Base-by-base conservation (phyloP, 2,888 invertebrate species). In the Orthosia incerta region DNA sequence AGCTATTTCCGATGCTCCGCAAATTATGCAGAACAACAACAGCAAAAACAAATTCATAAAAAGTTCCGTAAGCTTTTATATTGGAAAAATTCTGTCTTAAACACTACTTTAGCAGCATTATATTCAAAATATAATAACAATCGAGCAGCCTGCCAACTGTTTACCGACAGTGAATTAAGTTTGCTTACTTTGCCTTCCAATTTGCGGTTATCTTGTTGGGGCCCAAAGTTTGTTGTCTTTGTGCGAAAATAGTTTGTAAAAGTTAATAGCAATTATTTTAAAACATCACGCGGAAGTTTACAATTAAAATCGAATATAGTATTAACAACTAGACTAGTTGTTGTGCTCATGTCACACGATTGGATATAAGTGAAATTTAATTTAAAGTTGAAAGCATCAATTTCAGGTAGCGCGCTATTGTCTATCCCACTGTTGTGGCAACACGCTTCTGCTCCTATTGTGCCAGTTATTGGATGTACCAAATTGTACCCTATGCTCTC, bases 81-180 rank as follows among this genome's bases (percentile, higher is more conserved):
- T 67, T 69, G 65, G 63, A 73, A 77, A 71, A 74, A 56, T 26
- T 57, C 12, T 46, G 57, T 71, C n/a, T 20, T 56, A 51, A 55
- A 51, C 50, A 67, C 71, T 78, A 63, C 57, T 73, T 70, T 46
- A 59, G 69, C 53, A 65, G 59, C 66, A 57, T 79, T 79, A 51
- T 82, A 79, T 76, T 75, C 67, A 83, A 83, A 80, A 83, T 70
- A 48, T 74, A 66, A 74, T 69, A 72, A 70, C 71, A 69, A 74
- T 74, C 64, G 66, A 65, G 74, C 76, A 71, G 66, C 76, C 71
- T 66, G 55, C 77, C 74, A 64, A 81, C 61, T 80, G 77, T 78
- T 81, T 80, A 75, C 82, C 61, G 57, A 79, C 73, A 83, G 68
- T 86, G 65, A 85, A 84, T 83, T 79, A 84, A 83, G 74, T 83